Evolutionary conservation across 2,888 invertebrate genomes (phyloP).

Genomic region (Calameuta filiformis): DNA sequence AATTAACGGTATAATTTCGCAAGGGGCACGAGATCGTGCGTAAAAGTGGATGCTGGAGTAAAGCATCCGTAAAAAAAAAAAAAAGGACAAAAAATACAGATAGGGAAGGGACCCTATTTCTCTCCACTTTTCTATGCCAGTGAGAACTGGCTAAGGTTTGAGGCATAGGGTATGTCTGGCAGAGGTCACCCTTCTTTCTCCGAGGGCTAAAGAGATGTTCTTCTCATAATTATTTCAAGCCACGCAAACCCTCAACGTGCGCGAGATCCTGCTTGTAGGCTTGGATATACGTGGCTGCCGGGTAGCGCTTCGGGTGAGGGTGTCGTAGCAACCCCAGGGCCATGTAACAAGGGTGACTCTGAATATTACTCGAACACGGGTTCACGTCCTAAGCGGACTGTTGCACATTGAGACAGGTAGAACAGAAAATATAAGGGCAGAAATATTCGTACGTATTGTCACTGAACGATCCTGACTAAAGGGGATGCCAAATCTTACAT

Average conservation of each 20-base stretch:
- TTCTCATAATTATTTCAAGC: slow-evolving; percentile 10
- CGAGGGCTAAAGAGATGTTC: background rate
- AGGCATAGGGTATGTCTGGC: background rate
- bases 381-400: background rate
- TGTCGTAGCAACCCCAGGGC: background rate
- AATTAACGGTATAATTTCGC: background rate
- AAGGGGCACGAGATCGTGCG: background rate
- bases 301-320: background rate
- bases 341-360: background rate
- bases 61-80: background rate
- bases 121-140: background rate
- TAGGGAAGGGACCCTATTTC: background rate
- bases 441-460: background rate
- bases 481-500: background rate
- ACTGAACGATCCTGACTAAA: background rate
- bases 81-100: background rate
- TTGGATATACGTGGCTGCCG: background rate
- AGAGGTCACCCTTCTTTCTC: background rate
- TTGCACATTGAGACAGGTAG: background rate
- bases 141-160: background rate
- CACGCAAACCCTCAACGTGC: background rate
- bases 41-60: background rate
- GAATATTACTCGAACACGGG: background rate
- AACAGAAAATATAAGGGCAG: background rate
- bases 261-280: background rate